Evolutionary conservation across 2,888 invertebrate species (phyloP), one percentile per base, ranked within the genome.

Genomic region (Chouioia cunea): DNA sequence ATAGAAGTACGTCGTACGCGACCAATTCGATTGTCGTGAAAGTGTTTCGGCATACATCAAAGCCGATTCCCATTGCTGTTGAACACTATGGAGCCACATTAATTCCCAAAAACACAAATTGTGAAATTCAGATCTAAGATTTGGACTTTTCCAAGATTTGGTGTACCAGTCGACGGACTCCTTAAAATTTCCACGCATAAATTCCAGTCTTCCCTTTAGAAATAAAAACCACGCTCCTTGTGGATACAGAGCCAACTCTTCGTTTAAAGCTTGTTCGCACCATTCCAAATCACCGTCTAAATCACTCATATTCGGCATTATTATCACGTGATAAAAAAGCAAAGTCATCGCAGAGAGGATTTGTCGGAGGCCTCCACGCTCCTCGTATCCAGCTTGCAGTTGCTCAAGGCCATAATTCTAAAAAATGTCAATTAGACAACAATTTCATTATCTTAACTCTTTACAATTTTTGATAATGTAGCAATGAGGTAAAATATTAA

Each of bases 51-150:
- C 93, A 84, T 91, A 96, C 20, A 87, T 85, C 47, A 92, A 88
- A 0, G 96, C 93, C 76, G 92, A 89, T 60, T 90, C 88, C 96
- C 95, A 98, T 75, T 94, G 91, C 79, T 91, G 89, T 79, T 89
- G 88, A 53, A 92, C 85, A 76, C 93, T 91, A 81, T 94, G 91
- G 1, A 94, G 91, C 96, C 96, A 97, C 88, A 96, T 90, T 46
- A 97, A 88, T 83, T 97, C 97, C 97, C 97, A 98, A 83, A 91
- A 96, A 84, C 97, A 96, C 3, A 97, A 86, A 82, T 97, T 96
- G 82, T 96, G 95, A 84, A 97, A 96, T 85, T 97, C 97, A 0
- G 91, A 91, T 95, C 97, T 97, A 56, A 93, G 88, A 72, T 90
- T 87, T 82, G 97, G 96, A 2, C 93, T 93, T 74, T 91, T 89